Evolutionary conservation across 2,797 vertebrate genomes (phyloP).

Genomic region (Aeoliscus strigatus): DNA sequence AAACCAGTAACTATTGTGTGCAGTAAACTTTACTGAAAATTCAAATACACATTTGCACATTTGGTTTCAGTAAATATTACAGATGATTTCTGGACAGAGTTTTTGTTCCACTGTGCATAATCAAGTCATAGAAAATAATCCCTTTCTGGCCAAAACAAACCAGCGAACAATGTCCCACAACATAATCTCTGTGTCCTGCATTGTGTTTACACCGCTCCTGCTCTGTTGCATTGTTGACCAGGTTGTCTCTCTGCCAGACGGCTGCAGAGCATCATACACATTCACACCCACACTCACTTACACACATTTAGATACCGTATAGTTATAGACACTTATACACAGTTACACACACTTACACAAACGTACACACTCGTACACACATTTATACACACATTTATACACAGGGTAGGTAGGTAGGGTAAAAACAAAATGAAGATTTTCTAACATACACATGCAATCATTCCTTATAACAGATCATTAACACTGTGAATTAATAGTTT

Average conservation of each 20-base stretch:
- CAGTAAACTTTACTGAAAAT: no score
- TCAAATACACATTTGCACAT: no score
- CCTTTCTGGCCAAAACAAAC: conserved; percentile 33
- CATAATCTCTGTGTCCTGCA: conserved; percentile 34
- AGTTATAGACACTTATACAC: no score
- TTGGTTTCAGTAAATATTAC: background rate
- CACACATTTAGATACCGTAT: conserved; percentile 3
- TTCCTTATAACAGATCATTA: conserved; percentile 16
- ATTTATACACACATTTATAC: no score
- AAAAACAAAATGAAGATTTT: no score
- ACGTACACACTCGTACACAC: background rate
- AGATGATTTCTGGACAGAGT: background rate
- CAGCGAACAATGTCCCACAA: conserved; percentile 21
- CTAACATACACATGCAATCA: conserved; percentile 1
- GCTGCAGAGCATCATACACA: conserved; percentile 10
- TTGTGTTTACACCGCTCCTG: conserved; percentile 25
- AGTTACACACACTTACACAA: conserved; percentile 7
- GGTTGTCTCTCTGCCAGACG: conserved; percentile 38
- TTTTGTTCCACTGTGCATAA: conserved; percentile 10
- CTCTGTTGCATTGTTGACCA: conserved; percentile 39
- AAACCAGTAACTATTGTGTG: no score
- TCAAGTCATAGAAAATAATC: conserved; percentile 12
- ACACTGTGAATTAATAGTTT: conserved; percentile 43
- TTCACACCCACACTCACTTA: conserved; percentile 12
- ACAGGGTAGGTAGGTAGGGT: no score